A percentile compares a stretch with the other conserved stretches of the same genome.
Evolutionary conservation across 2,888 invertebrate genomes (phyloP).

Genomic region (Amblyjoppa fuscipennis): DNA sequence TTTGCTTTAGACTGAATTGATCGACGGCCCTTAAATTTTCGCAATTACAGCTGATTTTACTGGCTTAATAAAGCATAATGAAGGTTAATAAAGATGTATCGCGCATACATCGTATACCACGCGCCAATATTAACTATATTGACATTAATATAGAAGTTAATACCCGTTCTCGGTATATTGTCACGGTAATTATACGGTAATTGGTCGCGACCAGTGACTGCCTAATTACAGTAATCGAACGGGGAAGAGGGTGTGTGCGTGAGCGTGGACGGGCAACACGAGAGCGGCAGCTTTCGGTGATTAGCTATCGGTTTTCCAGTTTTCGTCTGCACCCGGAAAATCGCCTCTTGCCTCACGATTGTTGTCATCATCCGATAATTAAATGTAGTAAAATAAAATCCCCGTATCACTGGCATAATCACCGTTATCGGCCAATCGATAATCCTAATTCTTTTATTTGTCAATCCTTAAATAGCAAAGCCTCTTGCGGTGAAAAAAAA

Average conservation of each 20-base stretch:
- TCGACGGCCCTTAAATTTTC: neutral
- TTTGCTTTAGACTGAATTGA: neutral
- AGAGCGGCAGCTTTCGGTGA: conserved; percentile 54
- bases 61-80: neutral
- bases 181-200: conserved; percentile 72
- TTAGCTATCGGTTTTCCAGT: conserved; percentile 66
- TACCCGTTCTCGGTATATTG: conserved; percentile 50
- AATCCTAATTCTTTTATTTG: neutral
- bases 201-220: conserved; percentile 69
- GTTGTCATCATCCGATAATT: conserved; percentile 48
- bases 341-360: neutral
- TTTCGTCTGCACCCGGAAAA: conserved; percentile 25
- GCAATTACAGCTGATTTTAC: conserved; percentile 8
- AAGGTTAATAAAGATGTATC: neutral
- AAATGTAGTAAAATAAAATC: conserved; percentile 32
- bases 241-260: conserved; percentile 20
- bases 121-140: conserved; percentile 49
- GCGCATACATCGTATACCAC: conserved; percentile 15
- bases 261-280: conserved; percentile 25
- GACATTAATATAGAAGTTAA: conserved; percentile 63
- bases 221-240: conserved; percentile 71
- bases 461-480: neutral
- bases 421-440: neutral
- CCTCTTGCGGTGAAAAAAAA: neutral
- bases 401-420: conserved; percentile 13